phyloP scores from a whole-genome alignment of 1,140 invertebrate genomes.

The Penaeus vannamei region DNA sequence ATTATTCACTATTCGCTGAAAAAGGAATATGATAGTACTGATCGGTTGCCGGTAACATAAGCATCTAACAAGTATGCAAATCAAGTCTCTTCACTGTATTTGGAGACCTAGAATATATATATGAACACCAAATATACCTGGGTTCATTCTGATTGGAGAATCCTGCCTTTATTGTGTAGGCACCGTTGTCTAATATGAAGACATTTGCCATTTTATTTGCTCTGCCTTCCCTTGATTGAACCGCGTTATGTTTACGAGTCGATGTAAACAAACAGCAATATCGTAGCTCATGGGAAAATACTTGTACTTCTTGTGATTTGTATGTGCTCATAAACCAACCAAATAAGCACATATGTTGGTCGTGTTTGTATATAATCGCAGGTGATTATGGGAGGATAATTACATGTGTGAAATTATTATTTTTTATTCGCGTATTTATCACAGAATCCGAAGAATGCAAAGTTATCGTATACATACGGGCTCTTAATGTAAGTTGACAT shows the following conservation, averaged over 20 bases:
- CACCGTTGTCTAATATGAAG: slow-evolving; percentile 72
- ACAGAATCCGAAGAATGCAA: not conserved
- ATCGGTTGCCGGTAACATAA: no score
- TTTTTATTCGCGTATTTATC: no score
- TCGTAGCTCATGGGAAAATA: no score
- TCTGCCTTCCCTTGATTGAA: no score
- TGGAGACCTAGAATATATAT: not conserved
- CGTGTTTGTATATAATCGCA: not conserved
- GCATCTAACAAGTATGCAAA: no score
- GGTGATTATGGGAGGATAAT: not conserved
- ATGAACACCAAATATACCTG: slow-evolving; percentile 67
- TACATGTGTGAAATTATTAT: no score
- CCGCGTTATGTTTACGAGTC: no score
- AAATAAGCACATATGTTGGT: not conserved
- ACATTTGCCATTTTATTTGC: not conserved
- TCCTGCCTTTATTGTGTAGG: slow-evolving; percentile 71
- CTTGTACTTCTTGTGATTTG: not conserved
- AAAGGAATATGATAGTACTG: no score
- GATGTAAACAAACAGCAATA: no score
- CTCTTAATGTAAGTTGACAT: no score
- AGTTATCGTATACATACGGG: slow-evolving; percentile 64
- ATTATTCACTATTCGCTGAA: no score
- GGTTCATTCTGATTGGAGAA: slow-evolving; percentile 71
- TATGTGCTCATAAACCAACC: not conserved
- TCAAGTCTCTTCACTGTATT: no score